These are phyloP conservation scores for Caranx melampygus DNA, from an alignment of 2,113 vertebrate genomes.

Conservation along the genomic window DNA sequence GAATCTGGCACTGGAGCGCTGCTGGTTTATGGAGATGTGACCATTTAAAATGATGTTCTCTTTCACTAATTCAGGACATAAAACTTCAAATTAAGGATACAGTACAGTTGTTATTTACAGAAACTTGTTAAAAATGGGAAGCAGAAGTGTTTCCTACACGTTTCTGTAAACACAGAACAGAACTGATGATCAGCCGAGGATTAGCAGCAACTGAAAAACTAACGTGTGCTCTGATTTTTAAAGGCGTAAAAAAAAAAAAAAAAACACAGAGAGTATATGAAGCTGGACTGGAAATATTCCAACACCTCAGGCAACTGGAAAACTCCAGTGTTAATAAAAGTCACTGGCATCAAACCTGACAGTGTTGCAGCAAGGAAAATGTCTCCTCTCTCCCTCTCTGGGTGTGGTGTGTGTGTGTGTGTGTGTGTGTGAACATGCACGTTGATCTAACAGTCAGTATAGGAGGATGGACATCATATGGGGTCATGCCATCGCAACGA, in stretches of 20 bases:
- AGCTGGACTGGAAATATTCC: conserved; percentile 60
- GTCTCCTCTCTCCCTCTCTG: background rate
- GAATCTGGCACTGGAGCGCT: background rate
- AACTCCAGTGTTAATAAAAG: conserved; percentile 48
- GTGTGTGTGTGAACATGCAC: background rate
- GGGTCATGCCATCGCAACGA: background rate
- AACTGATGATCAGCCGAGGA: background rate
- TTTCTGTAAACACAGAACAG: background rate
- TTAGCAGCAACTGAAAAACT: conserved; percentile 7
- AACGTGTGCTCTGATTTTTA: conserved; percentile 8
- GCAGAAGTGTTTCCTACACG: background rate
- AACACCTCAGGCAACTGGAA: conserved; percentile 54
- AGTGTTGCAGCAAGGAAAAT: conserved; percentile 5
- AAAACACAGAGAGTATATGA: conserved; percentile 43
- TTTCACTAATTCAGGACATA: background rate
- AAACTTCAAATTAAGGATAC: background rate
- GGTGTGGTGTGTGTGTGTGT: background rate
- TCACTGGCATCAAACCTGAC: conserved; percentile 39
- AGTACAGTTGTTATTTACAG: background rate
- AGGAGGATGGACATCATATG: conserved; percentile 8
- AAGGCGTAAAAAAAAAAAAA: conserved; percentile 17
- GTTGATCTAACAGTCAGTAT: background rate
- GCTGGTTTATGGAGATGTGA: background rate
- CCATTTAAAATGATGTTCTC: background rate
- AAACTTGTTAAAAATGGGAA: background rate